Conservation (phyloP, 2,797 vertebrate genomes). For the Phoeniculus purpureus region DNA sequence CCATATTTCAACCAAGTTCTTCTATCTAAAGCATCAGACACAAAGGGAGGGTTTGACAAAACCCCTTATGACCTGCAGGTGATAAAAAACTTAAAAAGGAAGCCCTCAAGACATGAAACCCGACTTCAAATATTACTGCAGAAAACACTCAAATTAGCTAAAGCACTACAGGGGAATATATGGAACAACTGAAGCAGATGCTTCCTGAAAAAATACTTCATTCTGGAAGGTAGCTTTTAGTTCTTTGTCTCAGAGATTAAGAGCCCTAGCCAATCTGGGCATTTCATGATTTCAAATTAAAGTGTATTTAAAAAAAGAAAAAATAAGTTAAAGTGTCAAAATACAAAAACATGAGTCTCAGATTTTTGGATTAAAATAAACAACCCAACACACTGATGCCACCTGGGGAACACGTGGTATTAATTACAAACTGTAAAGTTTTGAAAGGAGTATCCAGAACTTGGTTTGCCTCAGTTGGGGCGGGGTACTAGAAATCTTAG, state of each 20-base stretch:
- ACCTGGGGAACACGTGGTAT: background rate
- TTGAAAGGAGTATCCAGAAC: background rate
- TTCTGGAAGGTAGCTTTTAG: background rate
- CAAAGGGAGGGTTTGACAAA: no score
- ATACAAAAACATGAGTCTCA: background rate
- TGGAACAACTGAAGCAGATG: background rate
- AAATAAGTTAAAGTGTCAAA: background rate
- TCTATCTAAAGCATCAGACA: no score
- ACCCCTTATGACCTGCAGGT: no score
- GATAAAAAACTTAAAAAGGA: no score
- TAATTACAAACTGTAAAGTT: background rate
- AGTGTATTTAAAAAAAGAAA: background rate
- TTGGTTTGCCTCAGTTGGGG: fast-evolving
- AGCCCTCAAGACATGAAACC: no score
- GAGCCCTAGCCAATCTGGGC: background rate
- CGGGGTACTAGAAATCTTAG: no score
- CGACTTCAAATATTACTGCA: no score
- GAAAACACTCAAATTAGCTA: no score
- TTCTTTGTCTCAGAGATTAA: background rate
- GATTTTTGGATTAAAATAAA: background rate
- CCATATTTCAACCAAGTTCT: no score
- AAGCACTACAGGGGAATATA: background rate
- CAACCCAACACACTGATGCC: fast-evolving
- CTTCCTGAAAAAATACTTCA: background rate
- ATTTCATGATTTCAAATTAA: background rate